Base-by-base conservation (phyloP, 2,888 invertebrate genomes). In the Sphinx pinastri region DNA sequence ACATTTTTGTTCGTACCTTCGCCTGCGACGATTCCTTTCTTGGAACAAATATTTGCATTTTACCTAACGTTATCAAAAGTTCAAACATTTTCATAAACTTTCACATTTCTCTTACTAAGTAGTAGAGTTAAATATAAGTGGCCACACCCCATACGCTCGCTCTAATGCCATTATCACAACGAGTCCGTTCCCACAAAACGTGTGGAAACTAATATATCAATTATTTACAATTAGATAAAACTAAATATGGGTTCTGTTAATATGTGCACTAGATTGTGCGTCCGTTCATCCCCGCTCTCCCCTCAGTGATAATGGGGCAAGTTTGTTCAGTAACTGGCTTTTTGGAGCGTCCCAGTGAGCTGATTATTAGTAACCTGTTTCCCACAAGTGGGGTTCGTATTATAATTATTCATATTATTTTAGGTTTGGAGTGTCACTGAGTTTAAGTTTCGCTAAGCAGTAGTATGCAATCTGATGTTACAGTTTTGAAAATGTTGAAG, bases 171-270 rank as follows among this genome's bases (percentile, higher is more conserved):
- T 25, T 51, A 13, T n/a, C 10, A 19, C 45, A 55, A 55, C 69
- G 67, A 51, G n/a, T 19, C 54, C 47, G 71, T 73, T 73, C 73
- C 73, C 73, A 72, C 73, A 71, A 66, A 70, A 66, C 70, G 66
- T 55, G 4, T 11, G 16, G 16, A 52, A 57, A 66, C 66, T 66
- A 47, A 63, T 63, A 54, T 70, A 70, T 70, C 57, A 70, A 70
- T 77, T 80, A 81, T 79, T 81, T 79, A 76, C 77, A 73, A 76
- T 63, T 74, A 72, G 81, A 81, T 81, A 83, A 78, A 52, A 52
- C 72, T 60, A 72, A 79, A 79, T 63, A 72, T 77, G 74, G 79
- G 78, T 72, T 76, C 71, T 74, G 79, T 79, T 76, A 83, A 81
- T 82, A 79, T 82, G 75, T 82, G 70, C 68, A 70, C 75, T 72